phyloP scores from a whole-genome alignment of 1,140 invertebrate genomes.

The Lasioglossum albipes region DNA sequence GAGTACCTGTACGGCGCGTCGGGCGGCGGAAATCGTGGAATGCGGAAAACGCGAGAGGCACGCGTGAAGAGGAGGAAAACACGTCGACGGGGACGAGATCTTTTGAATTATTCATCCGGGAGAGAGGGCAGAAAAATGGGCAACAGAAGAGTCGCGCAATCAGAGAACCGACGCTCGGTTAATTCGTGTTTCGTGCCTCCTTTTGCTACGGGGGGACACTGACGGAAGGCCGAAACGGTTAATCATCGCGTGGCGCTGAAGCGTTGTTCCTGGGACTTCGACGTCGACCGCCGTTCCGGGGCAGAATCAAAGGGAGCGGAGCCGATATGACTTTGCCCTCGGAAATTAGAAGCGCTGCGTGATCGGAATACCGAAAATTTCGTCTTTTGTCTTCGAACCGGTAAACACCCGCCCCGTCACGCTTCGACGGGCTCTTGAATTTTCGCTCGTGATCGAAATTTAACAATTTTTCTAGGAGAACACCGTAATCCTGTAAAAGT shows the following conservation, averaged over 20 bases:
- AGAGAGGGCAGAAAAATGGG: conserved; percentile 7
- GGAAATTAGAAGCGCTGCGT: conserved; percentile 64
- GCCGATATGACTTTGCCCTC: conserved; percentile 47
- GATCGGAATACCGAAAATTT: conserved; percentile 62
- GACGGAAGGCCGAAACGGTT: conserved; percentile 43
- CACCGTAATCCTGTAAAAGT: neutral
- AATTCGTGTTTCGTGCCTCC: conserved; percentile 56
- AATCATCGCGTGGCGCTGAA: conserved; percentile 47
- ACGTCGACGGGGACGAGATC: conserved; percentile 24
- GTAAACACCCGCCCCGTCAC: conserved; percentile 51
- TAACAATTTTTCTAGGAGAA: conserved; percentile 4
- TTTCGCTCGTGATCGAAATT: conserved; percentile 15
- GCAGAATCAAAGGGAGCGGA: conserved; percentile 40
- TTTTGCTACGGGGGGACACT: conserved; percentile 22
- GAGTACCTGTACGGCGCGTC: too few species aligned
- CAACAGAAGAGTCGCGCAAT: conserved; percentile 47
- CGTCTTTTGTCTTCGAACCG: conserved; percentile 35
- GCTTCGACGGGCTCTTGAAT: conserved; percentile 18
- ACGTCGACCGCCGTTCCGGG: neutral
- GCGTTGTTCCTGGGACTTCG: neutral
- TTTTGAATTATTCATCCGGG: conserved; percentile 54
- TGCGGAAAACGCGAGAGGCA: conserved; percentile 10
- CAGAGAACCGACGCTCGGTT: conserved; percentile 41
- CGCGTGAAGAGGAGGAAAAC: conserved; percentile 4
- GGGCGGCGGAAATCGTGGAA: neutral